Percentiles rank a stretch among this genome's conserved stretches.
phyloP scores from a whole-genome alignment of 2,113 vertebrate species.

The Sterrhoptilus dennistouni region DNA sequence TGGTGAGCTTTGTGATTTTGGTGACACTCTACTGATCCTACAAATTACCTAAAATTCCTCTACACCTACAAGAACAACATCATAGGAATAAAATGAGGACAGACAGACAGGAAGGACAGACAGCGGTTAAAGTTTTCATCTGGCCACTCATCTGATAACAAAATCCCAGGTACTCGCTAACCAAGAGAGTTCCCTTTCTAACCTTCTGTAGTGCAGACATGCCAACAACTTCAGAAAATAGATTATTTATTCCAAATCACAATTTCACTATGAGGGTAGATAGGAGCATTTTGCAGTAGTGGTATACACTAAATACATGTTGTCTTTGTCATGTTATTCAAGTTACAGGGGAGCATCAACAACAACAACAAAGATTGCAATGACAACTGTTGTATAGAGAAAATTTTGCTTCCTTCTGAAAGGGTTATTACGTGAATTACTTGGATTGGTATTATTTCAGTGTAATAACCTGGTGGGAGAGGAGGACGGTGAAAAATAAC shows the following conservation, averaged over 20 bases:
- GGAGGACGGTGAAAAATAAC: neutral
- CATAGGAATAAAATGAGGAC: neutral
- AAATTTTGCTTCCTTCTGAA: neutral
- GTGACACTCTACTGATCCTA: neutral
- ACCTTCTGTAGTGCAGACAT: neutral
- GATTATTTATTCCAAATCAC: neutral
- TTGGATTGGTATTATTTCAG: slow-evolving; percentile 16
- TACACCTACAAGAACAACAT: neutral
- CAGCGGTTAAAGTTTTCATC: neutral
- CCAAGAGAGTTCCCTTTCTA: neutral
- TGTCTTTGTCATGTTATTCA: neutral
- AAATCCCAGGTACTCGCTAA: neutral
- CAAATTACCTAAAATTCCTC: neutral
- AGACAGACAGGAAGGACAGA: neutral
- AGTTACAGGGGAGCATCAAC: neutral
- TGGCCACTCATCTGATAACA: neutral
- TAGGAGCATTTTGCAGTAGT: neutral
- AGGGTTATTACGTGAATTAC: neutral
- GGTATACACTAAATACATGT: neutral
- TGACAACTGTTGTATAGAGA: neutral
- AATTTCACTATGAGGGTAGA: neutral
- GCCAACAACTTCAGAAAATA: neutral
- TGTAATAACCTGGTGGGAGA: neutral
- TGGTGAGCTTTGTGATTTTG: neutral
- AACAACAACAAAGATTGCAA: neutral